These are phyloP conservation scores for Pseudomugil gertrudae DNA, from an alignment of 2,797 vertebrate species.

Conservation along the genomic window DNA sequence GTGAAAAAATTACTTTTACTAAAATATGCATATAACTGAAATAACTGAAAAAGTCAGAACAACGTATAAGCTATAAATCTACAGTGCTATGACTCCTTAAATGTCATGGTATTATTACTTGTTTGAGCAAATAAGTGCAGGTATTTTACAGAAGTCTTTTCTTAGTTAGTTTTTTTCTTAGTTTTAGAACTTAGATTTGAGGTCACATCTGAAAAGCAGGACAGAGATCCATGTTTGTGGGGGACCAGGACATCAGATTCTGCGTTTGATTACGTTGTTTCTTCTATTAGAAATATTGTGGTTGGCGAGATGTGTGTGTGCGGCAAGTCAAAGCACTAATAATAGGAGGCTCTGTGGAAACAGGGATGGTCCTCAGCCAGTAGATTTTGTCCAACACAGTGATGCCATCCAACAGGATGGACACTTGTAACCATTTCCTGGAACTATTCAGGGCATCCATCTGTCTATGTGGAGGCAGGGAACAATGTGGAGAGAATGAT, in stretches of 20 bases:
- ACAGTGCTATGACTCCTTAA: neutral
- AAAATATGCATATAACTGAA: neutral
- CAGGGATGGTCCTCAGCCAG: conserved; percentile 54
- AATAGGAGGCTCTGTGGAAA: conserved; percentile 59
- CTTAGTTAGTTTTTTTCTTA: too few species aligned
- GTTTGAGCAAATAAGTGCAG: neutral
- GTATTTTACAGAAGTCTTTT: neutral
- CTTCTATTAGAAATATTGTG: conserved; percentile 17
- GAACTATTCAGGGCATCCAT: conserved; percentile 76
- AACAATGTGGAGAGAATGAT: conserved; percentile 27
- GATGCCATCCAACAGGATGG: conserved; percentile 73
- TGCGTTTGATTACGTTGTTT: conserved; percentile 1
- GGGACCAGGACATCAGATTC: neutral
- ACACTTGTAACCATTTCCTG: conserved; percentile 62
- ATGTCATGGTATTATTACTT: neutral
- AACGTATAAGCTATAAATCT: too few species aligned
- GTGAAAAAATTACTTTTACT: neutral
- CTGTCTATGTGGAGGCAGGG: conserved; percentile 60
- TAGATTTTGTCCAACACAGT: conserved; percentile 52
- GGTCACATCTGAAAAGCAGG: neutral
- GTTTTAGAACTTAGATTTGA: neutral
- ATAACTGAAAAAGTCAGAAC: neutral
- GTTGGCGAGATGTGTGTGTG: conserved; percentile 52
- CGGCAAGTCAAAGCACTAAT: conserved; percentile 47
- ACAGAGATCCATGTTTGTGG: too few species aligned